Base-by-base conservation (phyloP, 2,113 vertebrate genomes). In the Elephantulus edwardii region DNA sequence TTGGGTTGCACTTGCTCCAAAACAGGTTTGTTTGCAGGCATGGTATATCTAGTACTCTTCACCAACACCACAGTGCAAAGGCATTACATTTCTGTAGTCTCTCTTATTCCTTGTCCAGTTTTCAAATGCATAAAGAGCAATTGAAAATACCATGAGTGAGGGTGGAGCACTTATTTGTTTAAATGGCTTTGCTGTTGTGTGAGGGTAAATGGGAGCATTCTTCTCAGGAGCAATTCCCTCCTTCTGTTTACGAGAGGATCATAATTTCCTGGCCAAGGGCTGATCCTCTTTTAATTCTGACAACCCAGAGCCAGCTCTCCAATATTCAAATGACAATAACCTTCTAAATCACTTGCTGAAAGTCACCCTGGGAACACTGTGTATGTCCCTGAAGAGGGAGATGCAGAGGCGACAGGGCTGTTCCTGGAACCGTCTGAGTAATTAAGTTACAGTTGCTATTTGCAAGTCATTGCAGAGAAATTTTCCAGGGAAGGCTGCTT, bases 361-460 rank as follows among this genome's bases (percentile, higher is more conserved):
- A 44, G 70, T 82, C 19, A 7, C 79, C 16, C 44, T 38, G 76
- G 26, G 76, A 78, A 58, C 70, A 44, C 40, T 70, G 42, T 46
- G 42, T 11, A 70, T 58, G 54, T 56, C 58, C 62, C 64, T 46
- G 91, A 35, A 90, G 44, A 85, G 54, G 42, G 26, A 84, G 75
- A 38, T 30, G 22, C 83, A 81, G 35, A 84, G 60, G 54, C 74
- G 14, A 77, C 60, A 33, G 9, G 76, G 24, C 58, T 26, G 44
- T 70, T 71, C 81, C 90, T 42, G 52, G 46, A 89, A 42, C 30
- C 54, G 42, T 46, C 66, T 83, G 58, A 89, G 74, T 82, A 90
- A 88, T 93, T 88, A 60, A 91, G 75, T 87, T 62, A 93, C 20
- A 40, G 62, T 56, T 81, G 62, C 75, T 85, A 14, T 85, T 85